A percentile compares a stretch with the other conserved stretches of the same genome.
Conservation (phyloP, 92 coral and sea anemone genomes). For the Umimayanthus chanpuru region DNA sequence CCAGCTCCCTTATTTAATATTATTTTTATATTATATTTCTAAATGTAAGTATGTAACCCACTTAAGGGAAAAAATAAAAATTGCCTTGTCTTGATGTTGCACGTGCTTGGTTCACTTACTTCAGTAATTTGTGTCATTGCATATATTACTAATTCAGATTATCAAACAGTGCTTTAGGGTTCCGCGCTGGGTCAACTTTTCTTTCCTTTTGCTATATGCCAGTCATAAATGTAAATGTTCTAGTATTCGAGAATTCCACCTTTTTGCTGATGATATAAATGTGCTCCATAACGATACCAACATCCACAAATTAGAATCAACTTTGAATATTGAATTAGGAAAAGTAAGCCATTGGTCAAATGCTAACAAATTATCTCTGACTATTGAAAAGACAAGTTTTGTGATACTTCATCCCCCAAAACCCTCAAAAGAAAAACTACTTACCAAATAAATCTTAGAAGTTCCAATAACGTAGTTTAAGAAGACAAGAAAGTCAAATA, state of each 20-base stretch:
- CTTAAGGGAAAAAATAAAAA: too few species aligned
- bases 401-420: conserved; percentile 2
- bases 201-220: neutral
- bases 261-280: conserved; percentile 24
- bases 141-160: conserved; percentile 26
- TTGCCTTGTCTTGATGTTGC: too few species aligned
- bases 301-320: neutral
- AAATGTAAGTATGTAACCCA: too few species aligned
- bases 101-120: neutral
- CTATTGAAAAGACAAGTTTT: conserved; percentile 11
- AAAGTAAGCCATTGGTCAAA: conserved; percentile 23
- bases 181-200: neutral
- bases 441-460: conserved; percentile 13
- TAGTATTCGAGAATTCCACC: conserved; percentile 28
- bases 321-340: neutral
- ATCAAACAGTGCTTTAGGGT: conserved; percentile 5
- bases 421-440: neutral
- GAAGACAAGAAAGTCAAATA: conserved; percentile 23
- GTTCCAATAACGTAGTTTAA: conserved; percentile 15
- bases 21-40: too few species aligned
- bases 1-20: too few species aligned
- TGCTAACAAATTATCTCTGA: conserved; percentile 23
- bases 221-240: conserved; percentile 19
- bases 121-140: conserved; percentile 20
- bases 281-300: neutral